A percentile compares a stretch with the other conserved stretches of the same genome.
These are phyloP conservation scores for Rugalucina vietnamica DNA, from an alignment of 2,888 invertebrate genomes.

Conservation along the genomic window DNA sequence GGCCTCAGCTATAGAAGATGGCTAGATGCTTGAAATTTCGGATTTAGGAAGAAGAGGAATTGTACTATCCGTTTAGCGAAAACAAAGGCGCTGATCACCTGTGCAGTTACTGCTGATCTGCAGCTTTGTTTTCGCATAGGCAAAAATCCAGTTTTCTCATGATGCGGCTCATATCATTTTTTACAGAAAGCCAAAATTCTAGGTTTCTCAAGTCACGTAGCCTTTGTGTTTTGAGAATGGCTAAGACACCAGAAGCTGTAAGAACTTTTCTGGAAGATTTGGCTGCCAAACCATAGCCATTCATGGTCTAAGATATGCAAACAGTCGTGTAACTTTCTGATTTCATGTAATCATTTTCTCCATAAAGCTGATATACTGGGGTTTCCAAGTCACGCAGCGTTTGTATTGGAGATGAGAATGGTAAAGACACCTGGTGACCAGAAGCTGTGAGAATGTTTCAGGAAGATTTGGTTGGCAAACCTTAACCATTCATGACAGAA, in stretches of 20 bases:
- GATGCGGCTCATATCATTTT: not conserved
- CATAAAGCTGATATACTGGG: slow-evolving; percentile 84
- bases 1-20: no score
- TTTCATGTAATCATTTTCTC: no score
- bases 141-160: no score
- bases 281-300: slow-evolving; percentile 82
- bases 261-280: slow-evolving; percentile 83
- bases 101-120: no score
- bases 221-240: slow-evolving; percentile 85
- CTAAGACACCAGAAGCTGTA: slow-evolving; percentile 84
- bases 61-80: no score
- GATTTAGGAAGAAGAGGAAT: no score
- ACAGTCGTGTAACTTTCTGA: slow-evolving; percentile 82
- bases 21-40: no score
- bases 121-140: no score
- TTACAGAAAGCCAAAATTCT: slow-evolving; percentile 84
- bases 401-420: slow-evolving; percentile 85
- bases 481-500: slow-evolving; percentile 83
- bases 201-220: slow-evolving; percentile 84
- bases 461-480: slow-evolving; percentile 82
- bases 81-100: no score
- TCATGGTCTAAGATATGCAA: slow-evolving; percentile 83
- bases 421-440: slow-evolving; percentile 84
- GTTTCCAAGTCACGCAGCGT: slow-evolving; percentile 84
- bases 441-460: slow-evolving; percentile 84